These are phyloP conservation scores for Porites evermanni DNA, from an alignment of 92 coral and sea anemone genomes.

Conservation along the genomic window DNA sequence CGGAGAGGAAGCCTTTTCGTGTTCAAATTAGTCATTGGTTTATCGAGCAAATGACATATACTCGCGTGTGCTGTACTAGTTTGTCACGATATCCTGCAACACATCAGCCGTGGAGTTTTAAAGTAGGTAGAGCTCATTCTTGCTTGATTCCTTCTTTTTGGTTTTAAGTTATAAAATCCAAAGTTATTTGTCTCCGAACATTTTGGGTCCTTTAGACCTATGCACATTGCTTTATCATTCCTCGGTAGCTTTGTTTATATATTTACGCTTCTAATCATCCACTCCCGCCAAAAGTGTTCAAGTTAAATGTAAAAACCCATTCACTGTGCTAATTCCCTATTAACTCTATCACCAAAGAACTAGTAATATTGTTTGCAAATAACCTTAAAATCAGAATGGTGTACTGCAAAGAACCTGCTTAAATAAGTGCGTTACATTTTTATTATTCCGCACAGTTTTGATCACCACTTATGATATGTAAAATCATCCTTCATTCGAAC, in stretches of 20 bases:
- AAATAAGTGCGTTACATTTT: not conserved
- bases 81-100: not conserved
- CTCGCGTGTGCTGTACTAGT: not conserved
- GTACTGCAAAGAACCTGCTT: not conserved
- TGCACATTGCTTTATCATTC: not conserved
- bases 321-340: not conserved
- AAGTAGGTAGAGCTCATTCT: not conserved
- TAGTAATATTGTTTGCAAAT: not conserved
- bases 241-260: conserved; percentile 20
- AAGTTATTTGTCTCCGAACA: not conserved
- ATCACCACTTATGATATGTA: not conserved
- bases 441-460: not conserved
- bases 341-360: too few species aligned
- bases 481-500: not conserved
- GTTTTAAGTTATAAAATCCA: not conserved
- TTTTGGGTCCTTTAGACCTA: not conserved
- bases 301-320: not conserved
- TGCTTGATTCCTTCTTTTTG: not conserved
- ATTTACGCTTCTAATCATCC: not conserved
- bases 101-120: not conserved
- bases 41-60: not conserved
- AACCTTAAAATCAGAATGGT: not conserved
- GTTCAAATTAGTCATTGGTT: not conserved
- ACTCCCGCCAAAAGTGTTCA: conserved; percentile 8
- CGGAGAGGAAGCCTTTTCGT: not conserved